These are phyloP conservation scores for Pheosia tremula DNA, from an alignment of 2,888 invertebrate genomes.

Conservation along the genomic window DNA sequence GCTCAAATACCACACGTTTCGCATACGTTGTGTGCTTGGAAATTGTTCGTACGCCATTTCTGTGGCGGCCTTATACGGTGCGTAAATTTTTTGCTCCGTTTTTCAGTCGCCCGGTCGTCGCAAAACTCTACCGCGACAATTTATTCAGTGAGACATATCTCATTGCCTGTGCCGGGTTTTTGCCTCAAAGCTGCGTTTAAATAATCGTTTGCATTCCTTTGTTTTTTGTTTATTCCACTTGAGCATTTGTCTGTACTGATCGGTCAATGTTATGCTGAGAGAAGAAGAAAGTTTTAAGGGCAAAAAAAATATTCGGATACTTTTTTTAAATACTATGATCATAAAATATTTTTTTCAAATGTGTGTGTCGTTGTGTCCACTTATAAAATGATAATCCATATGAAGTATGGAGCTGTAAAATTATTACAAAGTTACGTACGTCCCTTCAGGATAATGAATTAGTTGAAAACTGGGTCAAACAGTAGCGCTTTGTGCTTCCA, in stretches of 20 bases:
- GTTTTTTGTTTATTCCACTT: conserved; percentile 25
- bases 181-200: conserved; percentile 62
- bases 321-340: too few relatives aligned
- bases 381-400: conserved; percentile 36
- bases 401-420: conserved; percentile 35
- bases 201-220: conserved; percentile 58
- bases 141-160: conserved; percentile 68
- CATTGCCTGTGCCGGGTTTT: conserved; percentile 42
- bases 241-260: conserved; percentile 25
- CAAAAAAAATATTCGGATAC: too few relatives aligned
- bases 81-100: conserved; percentile 28
- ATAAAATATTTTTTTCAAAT: too few relatives aligned
- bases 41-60: conserved; percentile 37
- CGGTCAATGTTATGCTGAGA: background rate
- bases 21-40: conserved; percentile 27
- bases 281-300: too few relatives aligned
- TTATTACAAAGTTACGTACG: conserved; percentile 53
- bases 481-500: conserved; percentile 16
- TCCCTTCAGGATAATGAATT: conserved; percentile 59
- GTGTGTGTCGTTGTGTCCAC: conserved; percentile 18
- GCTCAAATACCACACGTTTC: conserved; percentile 33
- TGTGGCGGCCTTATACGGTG: conserved; percentile 43
- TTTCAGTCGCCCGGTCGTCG: conserved; percentile 29
- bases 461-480: conserved; percentile 71
- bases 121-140: conserved; percentile 51